Base-by-base conservation (phyloP, 2,888 invertebrate genomes). In the Caenorhabditis virilis region DNA sequence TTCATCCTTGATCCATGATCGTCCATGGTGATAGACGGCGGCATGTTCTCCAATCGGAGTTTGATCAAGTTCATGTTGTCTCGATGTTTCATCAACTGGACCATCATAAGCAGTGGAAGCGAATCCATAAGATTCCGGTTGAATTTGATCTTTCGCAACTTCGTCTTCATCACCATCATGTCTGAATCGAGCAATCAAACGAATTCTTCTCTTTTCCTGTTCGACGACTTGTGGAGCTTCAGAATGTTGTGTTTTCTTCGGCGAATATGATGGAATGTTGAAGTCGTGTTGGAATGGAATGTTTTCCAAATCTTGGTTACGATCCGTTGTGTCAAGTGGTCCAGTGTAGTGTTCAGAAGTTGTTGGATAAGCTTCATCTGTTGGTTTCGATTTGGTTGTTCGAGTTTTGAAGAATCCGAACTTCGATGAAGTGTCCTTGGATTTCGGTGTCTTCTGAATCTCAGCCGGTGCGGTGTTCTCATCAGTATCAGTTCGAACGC, bases 81-180 rank as follows among this genome's bases (percentile, higher is more conserved):
- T 6, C n/a, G 38, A 38, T 15, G 38, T 38, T 38, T 38, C 55
- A 18, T 62, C 67, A 2, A 55, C 38, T 18, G 51, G 52, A 25
- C 68, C 68, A 18, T 59, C 54, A 45, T 64, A 64, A 25, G 48
- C 27, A 13, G 27, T 36, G 6, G 65, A 13, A 26, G 22, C 9
- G 16, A 63, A 49, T 5, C 49, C 47, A 41, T 65, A 64, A 9
- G 53, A 18, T 11, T 64, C 60, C 18, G 53, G 52, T 15, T n/a
- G n/a, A n/a, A n/a, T n/a, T n/a, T n/a, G n/a, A n/a, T n/a, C n/a
- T n/a, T 50, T 48, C n/a, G 60, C 65, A 33, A 58, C 52, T 15
- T 48, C 54, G 5, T 65, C 69, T 58, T 65, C 69, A 11, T 69
- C 69, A 15, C 65, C 69, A 22, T 65, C 65, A 30, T 69, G 68